These are phyloP conservation scores for Sceloporus tristichus DNA, from an alignment of 2,113 vertebrate genomes.

Conservation along the genomic window DNA sequence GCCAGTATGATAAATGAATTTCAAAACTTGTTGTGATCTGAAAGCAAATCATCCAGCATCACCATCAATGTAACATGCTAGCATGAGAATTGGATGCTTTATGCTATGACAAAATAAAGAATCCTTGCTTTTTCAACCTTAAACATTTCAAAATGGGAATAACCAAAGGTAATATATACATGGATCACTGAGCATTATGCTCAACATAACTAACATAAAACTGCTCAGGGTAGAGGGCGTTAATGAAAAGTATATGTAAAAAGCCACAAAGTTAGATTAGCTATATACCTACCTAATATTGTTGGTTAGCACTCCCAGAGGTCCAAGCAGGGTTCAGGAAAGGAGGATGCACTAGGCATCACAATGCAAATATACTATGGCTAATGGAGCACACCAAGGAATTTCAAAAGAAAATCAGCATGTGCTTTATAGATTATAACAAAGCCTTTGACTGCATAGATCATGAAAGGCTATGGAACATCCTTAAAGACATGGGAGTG, in stretches of 20 bases:
- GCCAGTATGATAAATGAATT: neutral
- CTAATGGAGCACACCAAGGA: no score
- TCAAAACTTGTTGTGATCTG: neutral
- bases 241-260: neutral
- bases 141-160: constrained; percentile 8
- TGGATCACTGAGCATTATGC: neutral
- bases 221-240: neutral
- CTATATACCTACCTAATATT: neutral
- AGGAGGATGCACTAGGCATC: no score
- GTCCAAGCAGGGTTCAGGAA: neutral
- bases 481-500: no score
- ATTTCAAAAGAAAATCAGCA: no score
- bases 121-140: neutral
- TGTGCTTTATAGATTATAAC: no score
- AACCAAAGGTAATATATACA: neutral
- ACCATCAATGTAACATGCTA: neutral
- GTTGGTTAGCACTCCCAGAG: neutral
- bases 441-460: no score
- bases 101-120: neutral
- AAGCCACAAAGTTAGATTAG: neutral
- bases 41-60: neutral
- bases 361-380: no score
- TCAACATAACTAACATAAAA: neutral
- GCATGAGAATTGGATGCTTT: neutral
- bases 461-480: no score